Conservation (phyloP, 2,797 vertebrate genomes). For the Typhlichthys subterraneus region DNA sequence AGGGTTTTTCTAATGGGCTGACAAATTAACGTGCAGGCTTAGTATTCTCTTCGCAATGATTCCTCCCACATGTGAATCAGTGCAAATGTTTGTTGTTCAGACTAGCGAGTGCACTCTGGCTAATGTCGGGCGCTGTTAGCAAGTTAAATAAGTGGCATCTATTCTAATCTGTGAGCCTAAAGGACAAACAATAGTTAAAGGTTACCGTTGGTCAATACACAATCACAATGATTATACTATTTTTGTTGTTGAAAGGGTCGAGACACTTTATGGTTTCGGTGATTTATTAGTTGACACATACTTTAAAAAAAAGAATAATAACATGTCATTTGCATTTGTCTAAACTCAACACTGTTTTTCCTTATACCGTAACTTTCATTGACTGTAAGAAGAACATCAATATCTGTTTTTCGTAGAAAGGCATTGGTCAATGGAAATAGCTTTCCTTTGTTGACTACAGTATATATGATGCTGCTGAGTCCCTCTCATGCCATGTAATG, state of each 20-base stretch:
- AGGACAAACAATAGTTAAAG: constrained; percentile 75
- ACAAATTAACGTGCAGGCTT: constrained; percentile 66
- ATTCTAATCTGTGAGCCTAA: constrained; percentile 72
- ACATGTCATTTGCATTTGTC: constrained; percentile 58
- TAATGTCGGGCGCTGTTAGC: constrained; percentile 36
- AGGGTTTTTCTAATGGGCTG: constrained; percentile 65
- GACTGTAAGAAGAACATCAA: constrained; percentile 81
- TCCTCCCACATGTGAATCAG: constrained; percentile 48
- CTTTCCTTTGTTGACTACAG: constrained; percentile 77
- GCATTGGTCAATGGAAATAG: constrained; percentile 83
- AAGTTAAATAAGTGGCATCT: constrained; percentile 68
- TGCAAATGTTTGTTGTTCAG: constrained; percentile 47
- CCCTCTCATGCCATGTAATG: constrained; percentile 67
- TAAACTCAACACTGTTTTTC: constrained; percentile 62
- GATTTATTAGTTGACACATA: constrained; percentile 60
- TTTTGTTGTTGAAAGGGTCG: constrained; percentile 60
- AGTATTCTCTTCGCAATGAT: constrained; percentile 58
- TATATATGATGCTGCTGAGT: constrained; percentile 67
- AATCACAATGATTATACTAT: constrained; percentile 75
- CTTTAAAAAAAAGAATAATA: constrained; percentile 46
- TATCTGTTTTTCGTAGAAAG: constrained; percentile 76
- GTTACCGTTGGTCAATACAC: constrained; percentile 73
- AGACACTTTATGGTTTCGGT: constrained; percentile 49
- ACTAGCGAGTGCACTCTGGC: constrained; percentile 18
- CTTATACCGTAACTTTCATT: constrained; percentile 71